These are phyloP conservation scores for Ylistrum balloti DNA, from an alignment of 1,140 invertebrate genomes.

Conservation along the genomic window DNA sequence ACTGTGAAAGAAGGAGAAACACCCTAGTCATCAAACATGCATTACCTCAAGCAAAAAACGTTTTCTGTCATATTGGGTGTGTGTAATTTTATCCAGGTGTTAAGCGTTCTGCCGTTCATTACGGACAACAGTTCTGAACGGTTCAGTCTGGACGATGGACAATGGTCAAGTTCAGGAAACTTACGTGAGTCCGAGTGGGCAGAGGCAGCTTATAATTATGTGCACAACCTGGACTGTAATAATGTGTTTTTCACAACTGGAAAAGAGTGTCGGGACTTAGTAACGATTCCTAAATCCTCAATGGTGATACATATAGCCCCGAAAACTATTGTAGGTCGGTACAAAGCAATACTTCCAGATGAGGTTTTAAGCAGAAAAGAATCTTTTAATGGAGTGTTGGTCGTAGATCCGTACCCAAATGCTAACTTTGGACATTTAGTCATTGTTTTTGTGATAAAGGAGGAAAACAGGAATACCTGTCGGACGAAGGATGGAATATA, in stretches of 20 bases:
- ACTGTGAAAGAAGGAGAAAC: not conserved
- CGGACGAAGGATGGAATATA: slow-evolving; percentile 75
- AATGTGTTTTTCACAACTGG: slow-evolving; percentile 74
- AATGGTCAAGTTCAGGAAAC: slow-evolving; percentile 53
- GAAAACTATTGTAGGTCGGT: slow-evolving; percentile 66
- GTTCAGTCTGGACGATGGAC: slow-evolving; percentile 55
- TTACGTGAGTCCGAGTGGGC: slow-evolving; percentile 66
- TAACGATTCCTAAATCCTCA: slow-evolving; percentile 61
- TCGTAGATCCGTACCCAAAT: slow-evolving; percentile 83
- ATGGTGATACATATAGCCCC: slow-evolving; percentile 75
- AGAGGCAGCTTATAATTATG: slow-evolving; percentile 70
- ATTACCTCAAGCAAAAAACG: slow-evolving; percentile 33
- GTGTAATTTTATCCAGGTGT: slow-evolving; percentile 52
- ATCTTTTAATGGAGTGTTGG: slow-evolving; percentile 82
- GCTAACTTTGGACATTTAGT: slow-evolving; percentile 85
- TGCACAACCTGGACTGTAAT: slow-evolving; percentile 71
- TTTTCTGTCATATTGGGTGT: slow-evolving; percentile 54
- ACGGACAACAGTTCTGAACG: slow-evolving; percentile 62
- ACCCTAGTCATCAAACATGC: slow-evolving; percentile 1
- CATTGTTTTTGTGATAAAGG: slow-evolving; percentile 83
- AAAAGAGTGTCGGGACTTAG: slow-evolving; percentile 67
- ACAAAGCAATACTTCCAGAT: slow-evolving; percentile 82
- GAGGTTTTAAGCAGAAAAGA: slow-evolving; percentile 77
- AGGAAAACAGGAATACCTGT: slow-evolving; percentile 72
- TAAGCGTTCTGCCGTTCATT: slow-evolving; percentile 57